These are phyloP conservation scores for Cyclura pinguis DNA, from an alignment of 2,797 vertebrate genomes.

Conservation along the genomic window DNA sequence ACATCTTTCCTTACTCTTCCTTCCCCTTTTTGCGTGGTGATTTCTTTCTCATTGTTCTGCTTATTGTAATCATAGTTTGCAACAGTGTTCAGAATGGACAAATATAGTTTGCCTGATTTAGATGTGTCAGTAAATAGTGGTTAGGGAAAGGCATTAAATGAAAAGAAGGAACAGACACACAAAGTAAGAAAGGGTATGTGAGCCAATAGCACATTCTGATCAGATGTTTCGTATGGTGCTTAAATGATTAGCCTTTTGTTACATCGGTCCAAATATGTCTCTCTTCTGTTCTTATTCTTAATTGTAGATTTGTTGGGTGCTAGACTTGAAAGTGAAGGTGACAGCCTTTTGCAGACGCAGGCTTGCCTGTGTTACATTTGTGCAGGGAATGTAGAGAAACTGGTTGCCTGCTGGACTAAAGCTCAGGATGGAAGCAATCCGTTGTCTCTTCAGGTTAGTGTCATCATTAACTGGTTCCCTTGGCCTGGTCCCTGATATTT, in stretches of 20 bases:
- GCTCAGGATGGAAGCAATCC: slow-evolving; percentile 86
- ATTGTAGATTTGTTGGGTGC: slow-evolving; percentile 88
- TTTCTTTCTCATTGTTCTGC: neutral
- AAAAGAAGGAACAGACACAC: too few species aligned
- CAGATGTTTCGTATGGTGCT: neutral
- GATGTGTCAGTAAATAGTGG: neutral
- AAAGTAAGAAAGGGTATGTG: neutral
- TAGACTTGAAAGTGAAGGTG: slow-evolving; percentile 88
- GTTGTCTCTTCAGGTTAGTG: slow-evolving; percentile 91
- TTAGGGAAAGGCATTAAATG: neutral
- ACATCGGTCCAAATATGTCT: neutral
- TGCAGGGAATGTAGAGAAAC: slow-evolving; percentile 94
- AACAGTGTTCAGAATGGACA: neutral
- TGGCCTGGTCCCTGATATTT: neutral
- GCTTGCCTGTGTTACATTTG: slow-evolving; percentile 97
- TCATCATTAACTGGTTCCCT: neutral
- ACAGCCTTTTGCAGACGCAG: slow-evolving; percentile 84
- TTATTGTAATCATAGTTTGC: neutral
- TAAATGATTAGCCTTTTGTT: neutral
- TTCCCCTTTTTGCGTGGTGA: neutral
- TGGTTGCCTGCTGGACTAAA: slow-evolving; percentile 93
- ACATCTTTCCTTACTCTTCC: neutral
- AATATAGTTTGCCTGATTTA: neutral
- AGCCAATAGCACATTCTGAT: neutral
- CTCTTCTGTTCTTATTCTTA: slow-evolving; percentile 6